Base-by-base conservation (phyloP, 1,140 invertebrate genomes). In the Coelopa frigida region DNA sequence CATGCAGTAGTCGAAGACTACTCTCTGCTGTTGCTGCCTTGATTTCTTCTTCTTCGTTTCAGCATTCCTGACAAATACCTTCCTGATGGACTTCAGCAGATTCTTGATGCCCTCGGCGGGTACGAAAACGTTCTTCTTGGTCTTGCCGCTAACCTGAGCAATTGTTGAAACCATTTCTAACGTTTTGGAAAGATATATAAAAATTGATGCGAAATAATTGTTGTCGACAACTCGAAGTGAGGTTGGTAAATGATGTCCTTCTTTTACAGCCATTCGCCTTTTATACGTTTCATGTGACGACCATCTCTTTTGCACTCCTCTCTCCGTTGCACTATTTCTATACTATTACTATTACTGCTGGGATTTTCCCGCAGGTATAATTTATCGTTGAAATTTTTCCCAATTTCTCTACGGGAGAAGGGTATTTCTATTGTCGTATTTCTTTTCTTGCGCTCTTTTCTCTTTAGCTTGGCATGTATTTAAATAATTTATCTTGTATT, bases 41-140 rank as follows among this genome's bases (percentile, higher is more conserved):
- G n/a, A n/a, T 8, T 43, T 17, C 14, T 8, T n/a, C 15, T 32
- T 14, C 51, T 43, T 10, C n/a, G 29, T 12, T 12, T 24, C n/a
- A 43, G 29, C 21, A 11, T 29, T 24, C 21, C 26, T 43, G 11
- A 5, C 43, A 43, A 62, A 62, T 31, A 62, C 52, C 11, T 50
- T 42, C 37, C 51, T 57, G 35, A 59, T 40, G 18, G 48, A 38
- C 39, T 51, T 62, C 17, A 62, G 38, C 12, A 61, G 49, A 40
- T 57, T 62, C 37, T 49, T 59, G 29, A 61, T 47, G 47, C 59
- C 61, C 20, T 39, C 50, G 15, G 49, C 49, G 22, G 56, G 50
- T 18, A 54, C 57, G n/a, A 57, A 53, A 12, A 48, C 37, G 14
- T 50, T 57, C 29, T 41, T 35, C 33, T 62, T 62, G 4, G 35